These are phyloP conservation scores for Drepana falcataria DNA, from an alignment of 2,888 invertebrate genomes.

Conservation along the genomic window DNA sequence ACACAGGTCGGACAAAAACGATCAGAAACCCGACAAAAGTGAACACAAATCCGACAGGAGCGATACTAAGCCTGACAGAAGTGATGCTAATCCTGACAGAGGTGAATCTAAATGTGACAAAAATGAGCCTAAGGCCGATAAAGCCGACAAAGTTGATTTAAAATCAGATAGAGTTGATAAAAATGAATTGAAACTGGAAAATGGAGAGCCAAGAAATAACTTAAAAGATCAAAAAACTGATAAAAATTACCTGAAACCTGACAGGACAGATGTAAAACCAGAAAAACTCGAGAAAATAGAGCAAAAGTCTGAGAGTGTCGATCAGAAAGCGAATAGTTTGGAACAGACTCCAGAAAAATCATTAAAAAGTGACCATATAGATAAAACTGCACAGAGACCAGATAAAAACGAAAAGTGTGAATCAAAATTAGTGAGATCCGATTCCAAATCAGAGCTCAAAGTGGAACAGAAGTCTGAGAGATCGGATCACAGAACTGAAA, in stretches of 20 bases:
- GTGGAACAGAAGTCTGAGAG: slow-evolving; percentile 17
- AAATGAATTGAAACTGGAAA: slow-evolving; percentile 18
- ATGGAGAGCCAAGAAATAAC: slow-evolving; percentile 11
- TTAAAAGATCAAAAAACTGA: slow-evolving; percentile 13
- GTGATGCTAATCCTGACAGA: slow-evolving; percentile 3
- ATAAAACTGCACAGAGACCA: slow-evolving; percentile 10
- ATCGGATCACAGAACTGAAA: slow-evolving; percentile 1
- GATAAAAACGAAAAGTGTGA: slow-evolving; percentile 16
- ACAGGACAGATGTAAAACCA: slow-evolving; percentile 6
- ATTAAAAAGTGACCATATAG: slow-evolving; percentile 8
- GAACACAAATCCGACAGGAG: slow-evolving; percentile 23
- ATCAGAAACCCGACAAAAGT: slow-evolving; percentile 26
- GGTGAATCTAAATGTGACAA: too few species aligned
- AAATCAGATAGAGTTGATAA: slow-evolving; percentile 25
- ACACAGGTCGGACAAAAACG: slow-evolving; percentile 26
- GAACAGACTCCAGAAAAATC: neutral
- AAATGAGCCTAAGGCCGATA: slow-evolving; percentile 3
- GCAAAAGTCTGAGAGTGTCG: slow-evolving; percentile 13
- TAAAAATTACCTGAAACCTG: slow-evolving; percentile 3
- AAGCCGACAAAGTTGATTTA: slow-evolving; percentile 22
- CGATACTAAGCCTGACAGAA: slow-evolving; percentile 20
- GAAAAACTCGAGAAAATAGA: slow-evolving; percentile 2
- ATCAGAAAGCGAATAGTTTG: slow-evolving; percentile 5
- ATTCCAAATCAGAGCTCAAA: slow-evolving; percentile 20
- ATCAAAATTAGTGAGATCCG: slow-evolving; percentile 16